Evolutionary conservation across 2,113 vertebrate species (phyloP), one percentile per base, ranked within the genome.

Genomic region (Channa argus): DNA sequence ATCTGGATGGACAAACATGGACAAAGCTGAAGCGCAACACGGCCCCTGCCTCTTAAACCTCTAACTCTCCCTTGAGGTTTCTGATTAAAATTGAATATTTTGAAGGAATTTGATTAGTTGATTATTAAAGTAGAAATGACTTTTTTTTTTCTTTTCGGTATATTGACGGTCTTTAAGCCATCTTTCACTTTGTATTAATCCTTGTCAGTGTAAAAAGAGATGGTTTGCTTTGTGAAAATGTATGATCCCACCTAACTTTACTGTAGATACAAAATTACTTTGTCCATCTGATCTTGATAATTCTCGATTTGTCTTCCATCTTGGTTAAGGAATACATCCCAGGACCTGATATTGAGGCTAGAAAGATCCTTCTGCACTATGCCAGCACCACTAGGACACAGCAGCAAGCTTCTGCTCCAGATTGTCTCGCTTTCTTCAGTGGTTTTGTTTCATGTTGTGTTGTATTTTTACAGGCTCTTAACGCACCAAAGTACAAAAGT

Each of bases 381-480:
- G 56, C 75, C 8, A 50, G 39, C 51, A 9, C 24, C 36, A 44
- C 45, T n/a, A 10, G 37, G 46, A 52, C 5, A 53, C 10, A 58
- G 39, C 8, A 7, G 24, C 50, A 61, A 34, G 33, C 47, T 49
- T 66, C 59, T 63, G 45, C 62, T 67, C 8, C 39, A 36, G 6
- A 46, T 50, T 37, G n/a, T 60, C 38, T 45, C 44, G 36, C 4
- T 67, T 34, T 55, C 43, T 64, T 24, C 24, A 24, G 24, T 24
- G 1, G 24, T 24, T 24, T 24, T 24, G 24, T 24, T 24, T 24
- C 65, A 59, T 54, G 14, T 61, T 78, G 41, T 68, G 5, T 72
- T 81, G 13, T 46, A 55, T 73, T 85, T 83, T 88, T 64, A 74
- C 52, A 72, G 41, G 9, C 72, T 41, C 7, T 78, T 69, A 77